Percentiles rank a stretch among this genome's conserved stretches.
Evolutionary conservation across 2,797 vertebrate species (phyloP).

Genomic region (Hypotaenidia okinawae): DNA sequence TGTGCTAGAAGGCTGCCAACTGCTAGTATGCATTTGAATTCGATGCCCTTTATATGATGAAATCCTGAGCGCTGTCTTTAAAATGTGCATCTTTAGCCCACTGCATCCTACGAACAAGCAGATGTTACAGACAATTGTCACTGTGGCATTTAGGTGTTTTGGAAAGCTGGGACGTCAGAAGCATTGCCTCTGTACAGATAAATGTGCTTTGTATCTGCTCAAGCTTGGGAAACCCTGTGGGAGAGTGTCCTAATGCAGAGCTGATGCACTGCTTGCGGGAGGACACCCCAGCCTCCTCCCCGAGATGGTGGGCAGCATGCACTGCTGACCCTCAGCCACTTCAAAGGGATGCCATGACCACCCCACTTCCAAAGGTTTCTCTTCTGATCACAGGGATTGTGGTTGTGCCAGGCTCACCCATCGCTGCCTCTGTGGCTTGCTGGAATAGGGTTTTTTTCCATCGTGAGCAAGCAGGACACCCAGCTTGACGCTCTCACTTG

Average conservation of each 20-base stretch:
- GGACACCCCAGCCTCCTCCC: too few species aligned
- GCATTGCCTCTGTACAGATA: neutral
- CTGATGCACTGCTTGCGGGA: neutral
- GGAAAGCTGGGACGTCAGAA: neutral
- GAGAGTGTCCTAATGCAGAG: neutral
- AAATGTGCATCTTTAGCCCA: slow-evolving; percentile 18
- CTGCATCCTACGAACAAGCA: slow-evolving; percentile 29
- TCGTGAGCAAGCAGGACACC: neutral
- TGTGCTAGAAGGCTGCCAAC: slow-evolving; percentile 34
- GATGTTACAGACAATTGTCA: slow-evolving; percentile 33
- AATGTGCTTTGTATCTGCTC: neutral
- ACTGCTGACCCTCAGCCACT: neutral
- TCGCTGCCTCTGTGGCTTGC: neutral
- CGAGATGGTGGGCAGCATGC: too few species aligned
- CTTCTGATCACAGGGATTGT: neutral
- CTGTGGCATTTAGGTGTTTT: neutral
- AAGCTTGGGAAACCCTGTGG: neutral
- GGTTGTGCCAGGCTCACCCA: neutral
- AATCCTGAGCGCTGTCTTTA: neutral
- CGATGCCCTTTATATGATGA: slow-evolving; percentile 46
- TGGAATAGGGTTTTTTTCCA: neutral
- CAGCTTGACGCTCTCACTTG: neutral
- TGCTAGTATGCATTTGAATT: slow-evolving; percentile 14
- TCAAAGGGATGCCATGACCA: too few species aligned
- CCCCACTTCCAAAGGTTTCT: neutral